Conservation (phyloP, 2,113 vertebrate genomes). For the Zingel zingel region DNA sequence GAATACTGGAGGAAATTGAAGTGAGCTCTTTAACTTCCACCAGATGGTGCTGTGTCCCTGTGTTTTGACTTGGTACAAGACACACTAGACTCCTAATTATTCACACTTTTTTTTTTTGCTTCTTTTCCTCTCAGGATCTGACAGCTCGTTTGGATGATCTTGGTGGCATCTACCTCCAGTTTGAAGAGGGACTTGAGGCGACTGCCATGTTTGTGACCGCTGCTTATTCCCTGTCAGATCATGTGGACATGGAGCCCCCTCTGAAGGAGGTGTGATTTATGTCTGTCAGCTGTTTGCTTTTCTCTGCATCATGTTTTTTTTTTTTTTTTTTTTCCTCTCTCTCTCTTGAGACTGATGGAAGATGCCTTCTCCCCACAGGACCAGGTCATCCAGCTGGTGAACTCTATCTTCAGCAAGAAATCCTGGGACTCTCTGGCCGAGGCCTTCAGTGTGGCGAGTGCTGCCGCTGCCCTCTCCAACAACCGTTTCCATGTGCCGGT, state of each 20-base stretch:
- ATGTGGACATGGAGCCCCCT: slow-evolving; percentile 93
- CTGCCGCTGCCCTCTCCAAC: slow-evolving; percentile 88
- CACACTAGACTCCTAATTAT: background rate
- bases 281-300: background rate
- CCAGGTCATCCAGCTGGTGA: slow-evolving; percentile 95
- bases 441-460: slow-evolving; percentile 93
- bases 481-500: slow-evolving; percentile 95
- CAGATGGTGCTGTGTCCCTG: slow-evolving; percentile 56
- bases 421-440: slow-evolving; percentile 93
- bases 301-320: background rate
- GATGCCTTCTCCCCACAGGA: slow-evolving; percentile 83
- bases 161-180: slow-evolving; percentile 96
- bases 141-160: slow-evolving; percentile 97
- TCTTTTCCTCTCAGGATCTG: slow-evolving; percentile 87
- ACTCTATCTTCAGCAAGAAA: slow-evolving; percentile 97
- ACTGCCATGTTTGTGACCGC: slow-evolving; percentile 95
- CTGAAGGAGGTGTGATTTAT: slow-evolving; percentile 90
- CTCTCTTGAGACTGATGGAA: background rate
- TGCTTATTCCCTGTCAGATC: slow-evolving; percentile 94
- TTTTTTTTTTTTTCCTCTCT: too few relatives aligned
- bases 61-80: fast-evolving
- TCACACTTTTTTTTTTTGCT: background rate
- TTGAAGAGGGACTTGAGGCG: slow-evolving; percentile 97
- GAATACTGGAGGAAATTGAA: slow-evolving; percentile 97
- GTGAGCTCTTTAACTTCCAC: slow-evolving; percentile 77